Conservation (phyloP, 2,797 vertebrate genomes). For the Basileuterus tristriatus region DNA sequence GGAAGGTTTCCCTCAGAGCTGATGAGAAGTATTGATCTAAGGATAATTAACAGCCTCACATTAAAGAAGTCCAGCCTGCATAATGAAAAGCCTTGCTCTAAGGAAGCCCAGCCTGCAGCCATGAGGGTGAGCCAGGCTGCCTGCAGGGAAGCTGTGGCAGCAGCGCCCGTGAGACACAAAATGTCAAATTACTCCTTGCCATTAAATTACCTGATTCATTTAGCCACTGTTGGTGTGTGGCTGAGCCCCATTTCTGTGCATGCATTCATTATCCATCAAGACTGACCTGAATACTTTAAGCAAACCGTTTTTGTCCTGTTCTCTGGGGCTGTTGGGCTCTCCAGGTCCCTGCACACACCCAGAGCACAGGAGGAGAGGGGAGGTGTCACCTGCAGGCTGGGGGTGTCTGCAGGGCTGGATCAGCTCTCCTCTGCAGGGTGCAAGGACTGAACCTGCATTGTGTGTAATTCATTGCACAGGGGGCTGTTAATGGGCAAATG, state of each 20-base stretch:
- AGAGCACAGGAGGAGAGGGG: background rate
- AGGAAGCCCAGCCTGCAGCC: background rate
- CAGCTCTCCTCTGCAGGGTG: background rate
- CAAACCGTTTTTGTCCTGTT: background rate
- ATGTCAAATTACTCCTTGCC: background rate
- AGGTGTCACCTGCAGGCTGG: background rate
- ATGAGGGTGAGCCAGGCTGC: background rate
- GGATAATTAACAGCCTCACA: background rate
- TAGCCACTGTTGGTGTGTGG: background rate
- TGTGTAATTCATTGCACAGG: background rate
- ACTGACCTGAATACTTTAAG: constrained; percentile 13
- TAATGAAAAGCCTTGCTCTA: background rate
- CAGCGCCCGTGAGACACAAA: background rate
- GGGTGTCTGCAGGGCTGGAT: background rate
- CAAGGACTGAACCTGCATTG: background rate
- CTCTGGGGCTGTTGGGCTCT: background rate
- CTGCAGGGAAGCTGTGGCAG: background rate
- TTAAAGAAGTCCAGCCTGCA: background rate
- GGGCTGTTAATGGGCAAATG: background rate
- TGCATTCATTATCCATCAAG: constrained; percentile 1
- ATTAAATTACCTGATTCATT: constrained; percentile 28
- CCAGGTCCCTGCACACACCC: background rate
- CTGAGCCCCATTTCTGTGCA: background rate
- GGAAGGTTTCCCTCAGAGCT: background rate
- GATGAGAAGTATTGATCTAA: background rate